Percentiles rank a stretch among this genome's conserved stretches.
Conservation (phyloP, 2,888 invertebrate genomes). For the Latrodectus hesperus region DNA sequence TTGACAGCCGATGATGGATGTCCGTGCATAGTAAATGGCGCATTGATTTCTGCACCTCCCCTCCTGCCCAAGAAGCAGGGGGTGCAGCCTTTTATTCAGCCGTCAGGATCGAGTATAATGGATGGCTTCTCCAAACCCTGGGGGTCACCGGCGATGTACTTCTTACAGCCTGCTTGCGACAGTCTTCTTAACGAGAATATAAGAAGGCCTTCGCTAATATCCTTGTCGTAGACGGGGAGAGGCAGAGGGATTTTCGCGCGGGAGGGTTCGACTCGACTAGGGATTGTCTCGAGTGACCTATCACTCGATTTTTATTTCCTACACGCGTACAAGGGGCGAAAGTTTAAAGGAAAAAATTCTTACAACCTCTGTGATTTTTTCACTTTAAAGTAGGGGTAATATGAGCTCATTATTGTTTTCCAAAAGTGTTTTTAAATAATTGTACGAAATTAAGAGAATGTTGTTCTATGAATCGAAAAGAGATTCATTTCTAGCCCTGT, state of each 20-base stretch:
- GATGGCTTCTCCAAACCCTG: constrained; percentile 69
- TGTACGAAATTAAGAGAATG: neutral
- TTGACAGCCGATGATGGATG: constrained; percentile 70
- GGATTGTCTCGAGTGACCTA: constrained; percentile 70
- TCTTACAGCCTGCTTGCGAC: constrained; percentile 68
- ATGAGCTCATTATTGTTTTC: constrained; percentile 17
- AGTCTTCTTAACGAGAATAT: constrained; percentile 70
- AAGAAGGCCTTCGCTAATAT: constrained; percentile 69
- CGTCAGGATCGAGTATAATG: constrained; percentile 69
- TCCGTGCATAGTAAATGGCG: constrained; percentile 70
- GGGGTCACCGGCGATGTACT: constrained; percentile 69
- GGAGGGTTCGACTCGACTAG: constrained; percentile 61
- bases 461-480: too few relatives aligned
- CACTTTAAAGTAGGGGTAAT: constrained; percentile 42
- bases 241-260: constrained; percentile 54
- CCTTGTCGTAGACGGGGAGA: constrained; percentile 61
- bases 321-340: constrained; percentile 54
- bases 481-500: too few relatives aligned
- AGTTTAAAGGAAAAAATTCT: constrained; percentile 34
- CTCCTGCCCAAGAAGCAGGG: constrained; percentile 9
- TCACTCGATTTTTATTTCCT: constrained; percentile 67
- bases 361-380: constrained; percentile 4
- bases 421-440: constrained; percentile 13
- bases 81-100: constrained; percentile 66
- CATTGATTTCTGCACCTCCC: constrained; percentile 67